These are phyloP conservation scores for Drosophila eohydei DNA, from an alignment of 2,888 invertebrate species.

Conservation along the genomic window DNA sequence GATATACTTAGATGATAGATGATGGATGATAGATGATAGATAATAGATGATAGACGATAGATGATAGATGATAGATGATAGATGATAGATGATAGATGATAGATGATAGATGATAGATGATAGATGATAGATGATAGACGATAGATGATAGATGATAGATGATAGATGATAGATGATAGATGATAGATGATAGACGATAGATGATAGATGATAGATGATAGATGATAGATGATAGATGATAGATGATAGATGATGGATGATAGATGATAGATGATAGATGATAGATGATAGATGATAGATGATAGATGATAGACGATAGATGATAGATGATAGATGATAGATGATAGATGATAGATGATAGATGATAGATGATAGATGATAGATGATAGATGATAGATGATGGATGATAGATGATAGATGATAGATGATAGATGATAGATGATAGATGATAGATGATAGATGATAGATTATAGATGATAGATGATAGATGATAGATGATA, in stretches of 20 bases:
- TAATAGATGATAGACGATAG: neutral
- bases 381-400: neutral
- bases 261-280: neutral
- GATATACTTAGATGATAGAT: too few relatives aligned
- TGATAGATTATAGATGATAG: neutral
- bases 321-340: neutral
- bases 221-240: neutral
- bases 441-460: neutral
- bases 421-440: neutral
- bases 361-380: neutral
- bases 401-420: neutral
- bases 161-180: neutral
- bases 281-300: neutral
- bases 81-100: too few relatives aligned
- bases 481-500: neutral
- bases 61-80: neutral
- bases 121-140: neutral
- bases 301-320: neutral
- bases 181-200: neutral
- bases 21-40: neutral
- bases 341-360: neutral
- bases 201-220: neutral
- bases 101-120: neutral
- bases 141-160: neutral
- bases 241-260: neutral